Conservation (phyloP, 2,888 invertebrate species). For the Drosophila neutralis region DNA sequence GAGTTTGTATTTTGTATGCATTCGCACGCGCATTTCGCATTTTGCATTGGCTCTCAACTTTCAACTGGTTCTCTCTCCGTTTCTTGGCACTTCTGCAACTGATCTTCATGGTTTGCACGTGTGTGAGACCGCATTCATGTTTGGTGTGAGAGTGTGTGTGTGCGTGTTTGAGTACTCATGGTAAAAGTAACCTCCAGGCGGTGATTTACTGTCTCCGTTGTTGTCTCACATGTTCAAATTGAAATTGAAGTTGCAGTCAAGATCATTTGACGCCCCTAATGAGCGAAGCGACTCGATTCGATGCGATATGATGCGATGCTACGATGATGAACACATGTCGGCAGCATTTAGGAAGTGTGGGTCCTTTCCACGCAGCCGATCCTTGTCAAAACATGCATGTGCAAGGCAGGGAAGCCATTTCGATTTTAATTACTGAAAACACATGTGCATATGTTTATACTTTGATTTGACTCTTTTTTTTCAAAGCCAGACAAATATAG, state of each 20-base stretch:
- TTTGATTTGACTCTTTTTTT: constrained; percentile 59
- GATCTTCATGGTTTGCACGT: constrained; percentile 64
- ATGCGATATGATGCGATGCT: background rate
- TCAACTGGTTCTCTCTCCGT: constrained; percentile 63
- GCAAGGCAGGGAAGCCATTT: constrained; percentile 28
- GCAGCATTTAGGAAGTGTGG: constrained; percentile 32
- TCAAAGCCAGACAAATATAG: constrained; percentile 43
- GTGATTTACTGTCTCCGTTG: constrained; percentile 60
- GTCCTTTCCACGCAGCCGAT: constrained; percentile 54
- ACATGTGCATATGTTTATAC: constrained; percentile 61
- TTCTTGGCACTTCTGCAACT: constrained; percentile 42
- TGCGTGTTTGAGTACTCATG: constrained; percentile 3
- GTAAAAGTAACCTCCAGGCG: constrained; percentile 31
- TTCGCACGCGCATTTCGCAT: constrained; percentile 17
- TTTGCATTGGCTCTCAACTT: constrained; percentile 29
- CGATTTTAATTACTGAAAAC: constrained; percentile 57
- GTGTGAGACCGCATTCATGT: constrained; percentile 23
- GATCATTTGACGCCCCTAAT: constrained; percentile 60
- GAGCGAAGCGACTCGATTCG: constrained; percentile 25
- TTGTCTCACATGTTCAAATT: constrained; percentile 49
- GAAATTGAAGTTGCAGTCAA: constrained; percentile 33
- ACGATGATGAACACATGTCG: constrained; percentile 64
- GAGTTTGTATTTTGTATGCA: constrained; percentile 23
- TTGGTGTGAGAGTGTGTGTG: background rate
- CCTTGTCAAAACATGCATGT: constrained; percentile 44